phyloP scores from a whole-genome alignment of 2,113 vertebrate genomes.

The Spheniscus mendiculus region DNA sequence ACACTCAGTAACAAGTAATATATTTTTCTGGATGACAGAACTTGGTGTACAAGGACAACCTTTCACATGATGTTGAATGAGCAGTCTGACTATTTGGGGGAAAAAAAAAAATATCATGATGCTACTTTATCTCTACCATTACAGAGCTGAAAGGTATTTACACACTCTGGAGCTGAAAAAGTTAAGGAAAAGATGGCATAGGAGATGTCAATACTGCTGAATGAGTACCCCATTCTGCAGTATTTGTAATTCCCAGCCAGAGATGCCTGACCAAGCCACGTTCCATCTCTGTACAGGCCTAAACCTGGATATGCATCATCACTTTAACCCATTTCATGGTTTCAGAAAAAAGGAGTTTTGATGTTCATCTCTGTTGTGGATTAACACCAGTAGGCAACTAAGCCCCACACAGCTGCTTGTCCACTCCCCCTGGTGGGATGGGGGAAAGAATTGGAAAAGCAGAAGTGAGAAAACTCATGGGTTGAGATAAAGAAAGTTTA shows the following conservation, averaged over 20 bases:
- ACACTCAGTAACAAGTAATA: not conserved
- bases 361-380: not conserved
- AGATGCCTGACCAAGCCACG: not conserved
- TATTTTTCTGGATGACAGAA: not conserved
- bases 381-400: not conserved
- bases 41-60: not conserved
- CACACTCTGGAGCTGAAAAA: not conserved
- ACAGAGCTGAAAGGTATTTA: not conserved
- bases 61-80: not conserved
- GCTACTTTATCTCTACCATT: not conserved
- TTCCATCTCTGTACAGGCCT: not conserved
- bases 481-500: not conserved
- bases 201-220: not conserved
- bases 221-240: not conserved
- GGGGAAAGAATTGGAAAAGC: not conserved
- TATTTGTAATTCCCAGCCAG: not conserved
- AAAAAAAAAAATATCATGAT: not conserved
- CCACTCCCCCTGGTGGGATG: not conserved
- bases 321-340: not conserved
- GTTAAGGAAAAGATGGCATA: not conserved
- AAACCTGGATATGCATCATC: not conserved
- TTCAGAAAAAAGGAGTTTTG: not conserved
- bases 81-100: not conserved
- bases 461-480: not conserved
- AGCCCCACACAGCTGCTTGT: not conserved